Evolutionary conservation across 2,888 invertebrate species (phyloP), one percentile per base, ranked within the genome.

Genomic region (Hypena proboscidalis): DNA sequence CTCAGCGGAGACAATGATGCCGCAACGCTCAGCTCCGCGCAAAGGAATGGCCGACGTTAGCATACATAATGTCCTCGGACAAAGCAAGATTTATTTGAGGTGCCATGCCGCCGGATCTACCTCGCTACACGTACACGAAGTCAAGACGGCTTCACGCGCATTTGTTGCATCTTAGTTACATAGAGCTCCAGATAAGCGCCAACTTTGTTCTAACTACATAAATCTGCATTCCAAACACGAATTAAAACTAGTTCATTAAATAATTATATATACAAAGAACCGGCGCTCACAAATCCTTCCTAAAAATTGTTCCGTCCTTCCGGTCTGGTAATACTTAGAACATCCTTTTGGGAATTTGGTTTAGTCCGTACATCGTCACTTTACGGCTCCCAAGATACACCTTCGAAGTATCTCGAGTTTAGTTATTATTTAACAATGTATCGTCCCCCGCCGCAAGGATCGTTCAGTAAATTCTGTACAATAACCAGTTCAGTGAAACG

Each of bases 1-100:
- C 22, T 43, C 49, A 49, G 41, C 38, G 14, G 27, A 59, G 41
- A 56, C 59, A 61, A 65, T 54, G 58, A 53, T 41, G 48, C 41
- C 47, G 20, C 54, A 63, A 48, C 40, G 50, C 58, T 54, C 51
- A 56, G 60, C 44, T 50, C 51, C 36, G 27, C 55, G 67, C 45
- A 61, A 70, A 68, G 72, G 68, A 74, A 76, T 74, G 60, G 72
- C 68, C 65, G 58, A 65, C 61, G 74, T 80, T 77, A 79, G 80
- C 80, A 79, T 84, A 76, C 77, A 81, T 84, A 83, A 85, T 83
- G 75, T 68, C 68, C 66, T 72, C 62, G 80, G 78, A 82, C 83
- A 82, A 81, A 82, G 80, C 80, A 74, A 82, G 81, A 85, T 87
- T 83, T 85, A 85, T 84, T 68, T 70, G 67, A 74, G 70, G 70